Evolutionary conservation across 2,888 invertebrate species (phyloP).

Genomic region (Trimorus sp.): DNA sequence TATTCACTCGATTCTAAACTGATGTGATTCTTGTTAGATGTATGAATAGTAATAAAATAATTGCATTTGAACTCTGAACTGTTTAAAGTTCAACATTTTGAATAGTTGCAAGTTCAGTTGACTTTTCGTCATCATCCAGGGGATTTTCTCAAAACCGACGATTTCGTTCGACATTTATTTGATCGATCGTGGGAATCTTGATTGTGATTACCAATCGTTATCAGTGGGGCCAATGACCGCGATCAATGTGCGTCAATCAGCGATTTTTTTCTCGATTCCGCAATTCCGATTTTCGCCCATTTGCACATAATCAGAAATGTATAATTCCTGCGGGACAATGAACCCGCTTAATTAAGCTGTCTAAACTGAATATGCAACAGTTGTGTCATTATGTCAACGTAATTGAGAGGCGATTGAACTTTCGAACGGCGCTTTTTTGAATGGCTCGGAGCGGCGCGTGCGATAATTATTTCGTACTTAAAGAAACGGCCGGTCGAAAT

Average conservation of each 20-base stretch:
- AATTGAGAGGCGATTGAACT: conserved; percentile 44
- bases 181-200: conserved; percentile 12
- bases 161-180: neutral
- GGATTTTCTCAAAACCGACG: neutral
- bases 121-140: neutral
- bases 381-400: conserved; percentile 30
- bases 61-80: too few relatives aligned
- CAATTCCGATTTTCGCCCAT: conserved; percentile 61
- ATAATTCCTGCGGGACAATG: conserved; percentile 47
- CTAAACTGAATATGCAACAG: conserved; percentile 45
- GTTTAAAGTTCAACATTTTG: too few relatives aligned
- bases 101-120: too few relatives aligned
- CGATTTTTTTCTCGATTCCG: conserved; percentile 62
- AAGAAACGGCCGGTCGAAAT: conserved; percentile 4
- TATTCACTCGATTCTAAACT: too few relatives aligned
- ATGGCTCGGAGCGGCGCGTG: conserved; percentile 16
- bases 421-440: conserved; percentile 34
- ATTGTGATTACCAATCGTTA: conserved; percentile 20
- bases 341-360: conserved; percentile 51
- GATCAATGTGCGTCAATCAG: conserved; percentile 45
- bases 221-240: conserved; percentile 53
- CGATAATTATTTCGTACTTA: conserved; percentile 26
- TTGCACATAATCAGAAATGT: conserved; percentile 61
- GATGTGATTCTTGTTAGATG: too few relatives aligned
- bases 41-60: too few relatives aligned